These are phyloP conservation scores for Celastrina argiolus DNA, from an alignment of 2,888 invertebrate genomes.

Conservation along the genomic window DNA sequence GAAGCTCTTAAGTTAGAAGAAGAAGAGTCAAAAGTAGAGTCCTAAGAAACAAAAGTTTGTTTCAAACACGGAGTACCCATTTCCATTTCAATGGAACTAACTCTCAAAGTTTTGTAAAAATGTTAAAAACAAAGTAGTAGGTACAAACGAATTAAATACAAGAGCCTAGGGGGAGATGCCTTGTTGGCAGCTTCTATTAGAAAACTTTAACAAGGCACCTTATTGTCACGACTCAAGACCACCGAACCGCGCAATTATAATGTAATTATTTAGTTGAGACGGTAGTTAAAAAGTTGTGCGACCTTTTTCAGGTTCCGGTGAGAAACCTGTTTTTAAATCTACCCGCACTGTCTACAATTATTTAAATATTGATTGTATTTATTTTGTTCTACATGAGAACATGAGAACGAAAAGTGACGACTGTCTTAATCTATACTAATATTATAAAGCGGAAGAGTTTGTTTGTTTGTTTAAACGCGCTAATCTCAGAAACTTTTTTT, in stretches of 20 bases:
- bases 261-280: conserved; percentile 44
- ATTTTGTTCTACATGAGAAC: too few species aligned
- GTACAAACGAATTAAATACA: conserved; percentile 17
- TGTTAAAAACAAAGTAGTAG: neutral
- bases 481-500: too few species aligned
- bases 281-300: neutral
- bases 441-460: too few species aligned
- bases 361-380: too few species aligned
- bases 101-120: conserved; percentile 11
- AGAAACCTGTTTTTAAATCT: too few species aligned
- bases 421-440: too few species aligned
- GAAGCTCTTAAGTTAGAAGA: too few species aligned
- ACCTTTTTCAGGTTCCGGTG: too few species aligned
- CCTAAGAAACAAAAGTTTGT: neutral
- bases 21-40: too few species aligned
- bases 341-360: too few species aligned
- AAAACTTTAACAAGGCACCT: conserved; percentile 46
- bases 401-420: too few species aligned
- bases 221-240: conserved; percentile 37
- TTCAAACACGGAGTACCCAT: neutral
- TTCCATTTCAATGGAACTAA: neutral
- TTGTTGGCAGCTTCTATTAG: conserved; percentile 47
- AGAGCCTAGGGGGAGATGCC: conserved; percentile 34
- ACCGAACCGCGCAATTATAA: conserved; percentile 33
- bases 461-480: too few species aligned